These are phyloP conservation scores for Pheosia gnoma DNA, from an alignment of 2,888 invertebrate genomes.

Conservation along the genomic window DNA sequence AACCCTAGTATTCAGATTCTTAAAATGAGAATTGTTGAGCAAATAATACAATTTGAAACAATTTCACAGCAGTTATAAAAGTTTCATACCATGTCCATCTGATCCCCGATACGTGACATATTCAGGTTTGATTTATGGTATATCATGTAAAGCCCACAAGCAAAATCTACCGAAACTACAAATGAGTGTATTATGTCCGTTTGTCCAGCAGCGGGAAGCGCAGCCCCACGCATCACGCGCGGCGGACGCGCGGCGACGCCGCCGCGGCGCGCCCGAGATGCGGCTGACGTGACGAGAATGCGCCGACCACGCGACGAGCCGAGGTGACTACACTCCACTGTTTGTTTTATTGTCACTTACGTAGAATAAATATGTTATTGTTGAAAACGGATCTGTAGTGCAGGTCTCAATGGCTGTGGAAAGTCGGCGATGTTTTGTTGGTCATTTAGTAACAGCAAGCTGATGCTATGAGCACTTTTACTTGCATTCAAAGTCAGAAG, in stretches of 20 bases:
- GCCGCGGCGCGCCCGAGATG: slow-evolving; percentile 38
- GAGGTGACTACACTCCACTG: slow-evolving; percentile 39
- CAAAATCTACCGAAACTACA: not conserved
- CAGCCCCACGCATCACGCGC: slow-evolving; percentile 23
- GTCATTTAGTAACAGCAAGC: not conserved
- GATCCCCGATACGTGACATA: slow-evolving; percentile 1
- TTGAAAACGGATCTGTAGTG: slow-evolving; percentile 8
- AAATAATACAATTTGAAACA: not conserved
- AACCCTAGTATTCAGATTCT: not conserved
- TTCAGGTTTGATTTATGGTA: slow-evolving; percentile 2
- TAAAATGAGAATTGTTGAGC: not conserved
- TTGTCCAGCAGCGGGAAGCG: not conserved
- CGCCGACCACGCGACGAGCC: slow-evolving; percentile 9
- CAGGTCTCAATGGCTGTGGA: not conserved
- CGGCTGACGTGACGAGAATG: slow-evolving; percentile 49
- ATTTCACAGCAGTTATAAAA: slow-evolving; percentile 1
- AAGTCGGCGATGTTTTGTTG: not conserved
- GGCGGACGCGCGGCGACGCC: slow-evolving; percentile 43
- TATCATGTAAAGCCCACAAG: slow-evolving; percentile 1
- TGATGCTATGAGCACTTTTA: not conserved
- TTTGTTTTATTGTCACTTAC: slow-evolving; percentile 21
- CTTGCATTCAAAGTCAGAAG: not conserved
- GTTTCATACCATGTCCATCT: slow-evolving; percentile 3
- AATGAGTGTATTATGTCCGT: slow-evolving; percentile 4
- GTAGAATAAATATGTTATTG: slow-evolving; percentile 23